A percentile compares a stretch with the other conserved stretches of the same genome.
Evolutionary conservation across 2,888 invertebrate genomes (phyloP).

Genomic region (Kryphioiulus occultus): DNA sequence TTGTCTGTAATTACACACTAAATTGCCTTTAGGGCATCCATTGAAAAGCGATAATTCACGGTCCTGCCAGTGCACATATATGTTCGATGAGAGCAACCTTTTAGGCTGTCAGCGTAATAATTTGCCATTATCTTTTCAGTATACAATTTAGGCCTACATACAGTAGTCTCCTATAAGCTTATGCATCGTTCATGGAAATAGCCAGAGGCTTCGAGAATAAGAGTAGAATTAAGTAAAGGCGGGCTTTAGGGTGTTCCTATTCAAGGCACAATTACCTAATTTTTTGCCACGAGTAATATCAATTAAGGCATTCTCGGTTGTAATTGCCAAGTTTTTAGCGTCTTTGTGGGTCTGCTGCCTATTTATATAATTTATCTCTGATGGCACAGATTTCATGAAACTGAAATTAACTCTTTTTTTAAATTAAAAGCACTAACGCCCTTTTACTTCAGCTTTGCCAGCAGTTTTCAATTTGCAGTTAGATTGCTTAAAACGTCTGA

Average conservation of each 20-base stretch:
- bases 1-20: conserved; percentile 1
- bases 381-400: conserved; percentile 15
- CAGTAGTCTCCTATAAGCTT: background rate
- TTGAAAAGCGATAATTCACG: conserved; percentile 30
- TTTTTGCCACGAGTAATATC: background rate
- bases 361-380: conserved; percentile 12
- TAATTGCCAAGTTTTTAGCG: background rate
- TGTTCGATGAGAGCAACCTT: background rate
- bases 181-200: background rate
- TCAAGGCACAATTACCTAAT: conserved; percentile 33
- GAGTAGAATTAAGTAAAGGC: background rate
- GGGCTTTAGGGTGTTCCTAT: background rate
- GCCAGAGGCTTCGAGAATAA: background rate
- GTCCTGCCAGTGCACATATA: background rate
- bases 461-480: background rate
- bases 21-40: background rate
- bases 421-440: background rate
- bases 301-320: background rate
- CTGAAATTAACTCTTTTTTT: background rate
- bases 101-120: background rate
- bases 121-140: background rate
- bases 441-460: background rate
- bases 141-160: background rate
- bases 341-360: background rate
- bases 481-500: background rate